phyloP scores from a whole-genome alignment of 2,797 vertebrate genomes.

The Harpagifer antarcticus region DNA sequence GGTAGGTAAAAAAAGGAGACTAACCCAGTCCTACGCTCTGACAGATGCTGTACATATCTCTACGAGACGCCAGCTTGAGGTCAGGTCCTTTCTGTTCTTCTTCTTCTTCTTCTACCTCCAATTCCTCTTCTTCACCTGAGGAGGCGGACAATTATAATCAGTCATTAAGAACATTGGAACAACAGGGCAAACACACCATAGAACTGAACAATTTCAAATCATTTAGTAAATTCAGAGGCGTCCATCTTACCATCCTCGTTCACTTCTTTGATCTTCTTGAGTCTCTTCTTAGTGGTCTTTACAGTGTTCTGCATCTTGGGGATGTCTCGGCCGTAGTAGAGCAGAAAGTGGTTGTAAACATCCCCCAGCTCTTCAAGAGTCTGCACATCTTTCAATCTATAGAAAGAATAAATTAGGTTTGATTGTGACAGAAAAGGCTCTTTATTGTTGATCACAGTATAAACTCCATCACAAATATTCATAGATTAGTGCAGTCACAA shows the following conservation, averaged over 20 bases:
- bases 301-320: constrained; percentile 98
- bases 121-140: constrained; percentile 87
- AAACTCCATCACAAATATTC: background rate
- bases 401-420: background rate
- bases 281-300: constrained; percentile 92
- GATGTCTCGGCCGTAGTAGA: constrained; percentile 98
- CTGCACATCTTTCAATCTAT: constrained; percentile 96
- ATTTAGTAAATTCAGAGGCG: background rate
- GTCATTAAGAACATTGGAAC: background rate
- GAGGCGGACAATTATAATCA: background rate
- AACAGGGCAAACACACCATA: background rate
- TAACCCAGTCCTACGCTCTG: constrained; percentile 95
- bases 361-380: constrained; percentile 97
- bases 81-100: constrained; percentile 96
- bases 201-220: background rate
- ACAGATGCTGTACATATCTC: constrained; percentile 99
- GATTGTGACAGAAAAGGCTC: background rate
- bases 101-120: constrained; percentile 89
- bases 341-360: constrained; percentile 97
- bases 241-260: constrained; percentile 87
- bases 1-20: constrained; percentile 31
- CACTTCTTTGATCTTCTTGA: constrained; percentile 93
- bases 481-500: background rate
- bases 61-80: constrained; percentile 96
- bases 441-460: background rate